A percentile compares a stretch with the other conserved stretches of the same genome.
phyloP scores from a whole-genome alignment of 2,888 invertebrate species.

The Tanypteryx hageni region DNA sequence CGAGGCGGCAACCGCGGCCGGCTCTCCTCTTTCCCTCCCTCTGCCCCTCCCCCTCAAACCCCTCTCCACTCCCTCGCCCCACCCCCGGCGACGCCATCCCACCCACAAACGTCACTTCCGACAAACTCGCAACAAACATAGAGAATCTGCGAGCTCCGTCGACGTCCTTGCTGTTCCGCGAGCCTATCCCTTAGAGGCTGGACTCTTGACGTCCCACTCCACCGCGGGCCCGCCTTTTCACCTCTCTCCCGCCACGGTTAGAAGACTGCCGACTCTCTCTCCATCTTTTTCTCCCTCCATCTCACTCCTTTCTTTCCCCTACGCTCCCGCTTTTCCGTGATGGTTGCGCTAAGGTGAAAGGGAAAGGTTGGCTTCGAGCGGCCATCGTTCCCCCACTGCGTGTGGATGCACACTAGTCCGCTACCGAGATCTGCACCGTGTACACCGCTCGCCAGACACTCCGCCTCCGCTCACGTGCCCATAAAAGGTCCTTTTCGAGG shows the following conservation, averaged over 20 bases:
- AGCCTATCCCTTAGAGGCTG: neutral
- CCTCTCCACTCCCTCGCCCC: neutral
- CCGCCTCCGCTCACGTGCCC: neutral
- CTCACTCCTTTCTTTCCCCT: neutral
- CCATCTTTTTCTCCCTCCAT: neutral
- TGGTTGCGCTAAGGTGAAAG: conserved; percentile 40
- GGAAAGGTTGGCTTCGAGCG: conserved; percentile 41
- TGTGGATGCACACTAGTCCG: conserved; percentile 32
- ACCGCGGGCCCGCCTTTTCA: neutral
- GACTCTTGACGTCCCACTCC: conserved; percentile 11
- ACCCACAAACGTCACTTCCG: conserved; percentile 32
- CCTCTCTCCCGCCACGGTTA: neutral
- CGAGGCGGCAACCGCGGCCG: conserved; percentile 5
- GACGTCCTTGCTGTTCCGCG: neutral
- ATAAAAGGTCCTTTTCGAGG: neutral
- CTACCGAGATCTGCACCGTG: conserved; percentile 7
- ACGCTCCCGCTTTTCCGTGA: conserved; percentile 27
- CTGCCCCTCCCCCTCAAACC: neutral
- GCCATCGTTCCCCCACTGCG: conserved; percentile 51
- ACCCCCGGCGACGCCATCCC: conserved; percentile 40
- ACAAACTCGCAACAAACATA: neutral
- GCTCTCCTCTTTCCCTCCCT: neutral
- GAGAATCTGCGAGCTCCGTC: neutral
- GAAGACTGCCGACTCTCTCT: conserved; percentile 23
- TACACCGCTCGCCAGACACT: conserved; percentile 27